phyloP scores from a whole-genome alignment of 1,140 invertebrate genomes.

The Drosophila parvula region DNA sequence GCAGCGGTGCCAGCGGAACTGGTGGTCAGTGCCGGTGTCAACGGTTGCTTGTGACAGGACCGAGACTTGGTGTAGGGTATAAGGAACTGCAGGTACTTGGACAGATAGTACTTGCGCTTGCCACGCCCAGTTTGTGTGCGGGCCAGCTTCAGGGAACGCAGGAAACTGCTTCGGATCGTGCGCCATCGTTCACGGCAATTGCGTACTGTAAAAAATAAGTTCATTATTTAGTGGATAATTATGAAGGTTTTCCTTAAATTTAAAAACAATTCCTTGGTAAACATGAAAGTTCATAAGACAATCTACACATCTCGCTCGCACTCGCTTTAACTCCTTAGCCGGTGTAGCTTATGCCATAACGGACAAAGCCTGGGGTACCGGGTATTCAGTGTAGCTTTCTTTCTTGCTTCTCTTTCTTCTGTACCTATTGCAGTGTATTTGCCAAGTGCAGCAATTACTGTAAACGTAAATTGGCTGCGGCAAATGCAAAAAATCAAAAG shows the following conservation, averaged over 20 bases:
- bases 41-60: constrained; percentile 48
- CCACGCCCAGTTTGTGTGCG: constrained; percentile 76
- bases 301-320: neutral
- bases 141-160: constrained; percentile 74
- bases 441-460: constrained; percentile 43
- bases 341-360: neutral
- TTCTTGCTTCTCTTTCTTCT: neutral
- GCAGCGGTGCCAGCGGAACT: neutral
- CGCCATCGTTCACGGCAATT: constrained; percentile 80
- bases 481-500: constrained; percentile 29
- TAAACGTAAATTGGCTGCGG: constrained; percentile 40
- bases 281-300: neutral
- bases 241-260: neutral
- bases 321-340: too few relatives aligned
- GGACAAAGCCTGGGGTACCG: too few relatives aligned
- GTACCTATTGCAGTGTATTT: constrained; percentile 1
- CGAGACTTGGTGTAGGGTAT: constrained; percentile 79
- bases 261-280: neutral
- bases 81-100: constrained; percentile 78
- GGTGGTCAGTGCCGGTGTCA: neutral
- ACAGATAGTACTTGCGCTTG: constrained; percentile 80
- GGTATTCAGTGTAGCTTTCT: neutral
- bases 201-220: constrained; percentile 51
- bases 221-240: neutral
- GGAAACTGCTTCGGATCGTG: constrained; percentile 77